Base-by-base conservation (phyloP, 37 sponge, comb jelly and placozoan genomes). In the Beroe ovata region DNA sequence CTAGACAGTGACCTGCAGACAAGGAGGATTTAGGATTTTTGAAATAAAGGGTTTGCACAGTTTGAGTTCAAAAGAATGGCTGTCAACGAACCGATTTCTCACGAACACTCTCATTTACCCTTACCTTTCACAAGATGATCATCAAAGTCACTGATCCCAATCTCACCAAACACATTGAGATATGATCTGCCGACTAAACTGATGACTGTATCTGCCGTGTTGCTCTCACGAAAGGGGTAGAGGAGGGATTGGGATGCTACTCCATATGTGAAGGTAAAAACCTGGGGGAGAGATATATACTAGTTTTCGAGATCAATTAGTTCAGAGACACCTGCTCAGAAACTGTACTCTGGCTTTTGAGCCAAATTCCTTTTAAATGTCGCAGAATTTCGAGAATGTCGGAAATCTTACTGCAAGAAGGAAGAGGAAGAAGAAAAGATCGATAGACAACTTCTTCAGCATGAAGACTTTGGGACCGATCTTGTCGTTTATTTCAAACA, bases 381-480 rank as follows among this genome's bases (percentile, higher is more conserved):
- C n/a, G n/a, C n/a, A n/a, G n/a, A n/a, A n/a, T n/a, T n/a, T n/a
- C n/a, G n/a, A n/a, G n/a, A n/a, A n/a, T n/a, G n/a, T n/a, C n/a
- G n/a, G n/a, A n/a, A n/a, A n/a, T n/a, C n/a, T n/a, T n/a, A 77
- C 84, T 58, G 33, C n/a, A 1, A 77, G 38, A 0, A 77, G 47
- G 38, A 77, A 77, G 84, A 77, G 84, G 47, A 77, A 77, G 84
- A 77, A 77, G 38, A 77, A 77, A 0, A 77, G 47, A 77, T 77
- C 84, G 22, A 77, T 77, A 11, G 84, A 39, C 84, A 77, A 18
- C 33, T 77, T 77, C 33, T 77, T 77, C 21, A 77, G 84, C 84
- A 77, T 77, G 54, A 77, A 77, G 21, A 77, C 84, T 77, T 77
- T 77, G 28, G 84, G 84, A 42, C 84, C 84, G 28, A 77, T 77